Conservation (phyloP, 2,888 invertebrate genomes). For the Girardia tigrina region DNA sequence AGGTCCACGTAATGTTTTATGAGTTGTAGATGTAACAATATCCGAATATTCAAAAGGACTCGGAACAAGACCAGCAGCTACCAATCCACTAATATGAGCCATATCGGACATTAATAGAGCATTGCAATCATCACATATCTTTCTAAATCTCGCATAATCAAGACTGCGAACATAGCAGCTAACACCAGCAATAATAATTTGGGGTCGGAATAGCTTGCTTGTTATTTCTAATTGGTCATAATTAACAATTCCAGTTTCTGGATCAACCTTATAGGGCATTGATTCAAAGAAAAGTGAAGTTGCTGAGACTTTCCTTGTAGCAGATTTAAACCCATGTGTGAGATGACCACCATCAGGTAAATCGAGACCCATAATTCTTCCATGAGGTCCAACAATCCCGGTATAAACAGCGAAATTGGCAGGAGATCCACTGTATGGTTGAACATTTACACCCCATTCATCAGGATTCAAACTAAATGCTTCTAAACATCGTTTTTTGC, state of each 20-base stretch:
- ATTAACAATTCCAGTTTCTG: slow-evolving; percentile 72
- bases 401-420: slow-evolving; percentile 95
- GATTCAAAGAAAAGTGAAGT: slow-evolving; percentile 96
- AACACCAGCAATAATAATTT: slow-evolving; percentile 72
- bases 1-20: slow-evolving; percentile 73
- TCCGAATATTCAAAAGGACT: slow-evolving; percentile 79
- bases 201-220: slow-evolving; percentile 75
- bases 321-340: slow-evolving; percentile 66
- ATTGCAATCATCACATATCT: slow-evolving; percentile 47
- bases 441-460: slow-evolving; percentile 84
- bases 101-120: slow-evolving; percentile 44
- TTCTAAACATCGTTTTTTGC: slow-evolving; percentile 67
- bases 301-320: slow-evolving; percentile 81
- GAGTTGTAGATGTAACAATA: slow-evolving; percentile 82
- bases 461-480: slow-evolving; percentile 67
- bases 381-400: slow-evolving; percentile 68
- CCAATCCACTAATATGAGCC: slow-evolving; percentile 53
- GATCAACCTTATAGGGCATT: slow-evolving; percentile 78
- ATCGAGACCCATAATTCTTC: slow-evolving; percentile 82
- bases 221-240: slow-evolving; percentile 71
- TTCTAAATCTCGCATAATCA: slow-evolving; percentile 53
- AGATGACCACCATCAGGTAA: slow-evolving; percentile 86
- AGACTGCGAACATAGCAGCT: slow-evolving; percentile 54
- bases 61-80: slow-evolving; percentile 74
- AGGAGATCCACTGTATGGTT: slow-evolving; percentile 89